Conservation (phyloP, 92 coral and sea anemone genomes). For the Palythoa grandiflora region DNA sequence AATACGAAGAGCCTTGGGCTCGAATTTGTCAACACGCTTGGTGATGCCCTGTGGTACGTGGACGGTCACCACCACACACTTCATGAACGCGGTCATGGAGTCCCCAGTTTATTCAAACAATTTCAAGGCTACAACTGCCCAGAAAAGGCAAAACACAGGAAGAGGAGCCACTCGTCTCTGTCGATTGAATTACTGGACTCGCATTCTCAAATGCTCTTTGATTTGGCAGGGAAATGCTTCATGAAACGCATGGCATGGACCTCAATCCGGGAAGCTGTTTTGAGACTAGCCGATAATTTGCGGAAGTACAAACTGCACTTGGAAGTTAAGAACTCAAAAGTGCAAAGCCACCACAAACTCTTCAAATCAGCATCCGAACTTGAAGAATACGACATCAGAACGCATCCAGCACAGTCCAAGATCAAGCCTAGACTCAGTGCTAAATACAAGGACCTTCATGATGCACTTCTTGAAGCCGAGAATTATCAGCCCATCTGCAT, state of each 20-base stretch:
- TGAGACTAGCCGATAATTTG: background rate
- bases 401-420: background rate
- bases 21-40: conserved; percentile 12
- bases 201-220: background rate
- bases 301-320: background rate
- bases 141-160: background rate
- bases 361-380: background rate
- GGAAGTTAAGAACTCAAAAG: background rate
- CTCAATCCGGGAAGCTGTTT: background rate
- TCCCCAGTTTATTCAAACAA: conserved; percentile 5
- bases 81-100: conserved; percentile 14
- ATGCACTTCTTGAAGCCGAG: background rate
- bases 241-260: background rate
- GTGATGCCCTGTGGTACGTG: conserved; percentile 14
- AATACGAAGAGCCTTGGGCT: conserved; percentile 13
- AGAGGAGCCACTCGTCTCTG: background rate
- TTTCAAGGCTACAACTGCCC: conserved; percentile 1
- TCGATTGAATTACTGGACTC: background rate
- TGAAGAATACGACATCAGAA: background rate
- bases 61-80: conserved; percentile 14
- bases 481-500: background rate
- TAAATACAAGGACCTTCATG: background rate
- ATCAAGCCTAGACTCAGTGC: background rate
- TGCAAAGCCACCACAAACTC: background rate
- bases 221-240: background rate